Evolutionary conservation across 2,797 vertebrate genomes (phyloP).

Genomic region (Myoxocephalus aenaeus): DNA sequence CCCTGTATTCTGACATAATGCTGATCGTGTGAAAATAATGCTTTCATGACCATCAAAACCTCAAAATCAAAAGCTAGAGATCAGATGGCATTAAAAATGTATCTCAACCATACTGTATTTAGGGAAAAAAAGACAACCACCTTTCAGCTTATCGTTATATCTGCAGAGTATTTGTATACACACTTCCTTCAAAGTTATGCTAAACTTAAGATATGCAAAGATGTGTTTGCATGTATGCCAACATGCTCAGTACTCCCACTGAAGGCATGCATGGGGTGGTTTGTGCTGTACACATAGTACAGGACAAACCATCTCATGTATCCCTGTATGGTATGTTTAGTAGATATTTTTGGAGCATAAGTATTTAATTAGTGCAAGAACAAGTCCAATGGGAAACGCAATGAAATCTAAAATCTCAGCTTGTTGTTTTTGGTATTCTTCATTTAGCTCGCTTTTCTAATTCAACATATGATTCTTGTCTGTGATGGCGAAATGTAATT

Average conservation of each 20-base stretch:
- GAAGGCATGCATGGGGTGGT: neutral
- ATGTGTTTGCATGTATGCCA: neutral
- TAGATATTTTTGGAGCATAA: neutral
- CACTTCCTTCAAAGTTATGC: neutral
- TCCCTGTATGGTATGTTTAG: neutral
- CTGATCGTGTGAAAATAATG: neutral
- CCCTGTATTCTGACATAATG: neutral
- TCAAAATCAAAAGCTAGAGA: constrained; percentile 23
- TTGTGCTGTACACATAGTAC: neutral
- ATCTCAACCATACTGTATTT: too few relatives aligned
- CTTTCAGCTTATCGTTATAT: neutral
- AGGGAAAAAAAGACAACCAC: too few relatives aligned
- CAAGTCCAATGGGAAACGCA: neutral
- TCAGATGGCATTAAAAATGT: too few relatives aligned
- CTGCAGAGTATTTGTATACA: neutral
- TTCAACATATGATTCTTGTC: constrained; percentile 26
- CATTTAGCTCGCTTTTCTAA: constrained; percentile 24
- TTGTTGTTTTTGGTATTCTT: constrained; percentile 3
- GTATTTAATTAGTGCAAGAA: constrained; percentile 4
- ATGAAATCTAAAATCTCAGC: neutral
- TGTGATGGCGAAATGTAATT: constrained; percentile 25
- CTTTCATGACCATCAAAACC: constrained; percentile 10
- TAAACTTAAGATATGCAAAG: neutral
- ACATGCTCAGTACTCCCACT: neutral
- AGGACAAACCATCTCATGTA: neutral